Percentiles rank a stretch among this genome's conserved stretches.
Evolutionary conservation across 2,797 vertebrate genomes (phyloP).

Genomic region (Sebastes baramenuke): DNA sequence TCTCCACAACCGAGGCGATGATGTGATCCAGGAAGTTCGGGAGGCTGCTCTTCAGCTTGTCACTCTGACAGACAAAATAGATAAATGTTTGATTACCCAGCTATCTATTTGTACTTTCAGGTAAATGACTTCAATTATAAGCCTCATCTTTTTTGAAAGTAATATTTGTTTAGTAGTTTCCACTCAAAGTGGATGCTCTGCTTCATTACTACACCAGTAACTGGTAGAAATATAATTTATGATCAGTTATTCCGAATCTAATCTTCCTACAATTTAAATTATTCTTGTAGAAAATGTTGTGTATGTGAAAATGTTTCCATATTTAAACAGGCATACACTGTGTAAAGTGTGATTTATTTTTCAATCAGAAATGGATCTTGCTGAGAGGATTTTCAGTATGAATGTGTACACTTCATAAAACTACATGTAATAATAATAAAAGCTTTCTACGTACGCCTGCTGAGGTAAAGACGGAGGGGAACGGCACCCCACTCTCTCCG

Average conservation of each 20-base stretch:
- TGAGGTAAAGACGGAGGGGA: conserved; percentile 94
- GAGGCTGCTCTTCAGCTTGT: conserved; percentile 93
- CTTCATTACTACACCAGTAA: neutral
- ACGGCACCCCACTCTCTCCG: conserved; percentile 91
- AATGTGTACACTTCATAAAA: neutral
- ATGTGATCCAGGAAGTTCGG: conserved; percentile 99
- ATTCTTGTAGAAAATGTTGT: neutral
- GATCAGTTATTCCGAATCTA: neutral
- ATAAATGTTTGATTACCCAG: neutral
- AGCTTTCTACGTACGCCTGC: conserved; percentile 83
- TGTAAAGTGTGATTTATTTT: neutral
- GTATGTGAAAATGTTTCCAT: neutral
- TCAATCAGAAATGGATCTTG: neutral
- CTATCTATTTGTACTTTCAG: neutral
- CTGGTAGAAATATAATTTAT: neutral
- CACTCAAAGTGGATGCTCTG: neutral
- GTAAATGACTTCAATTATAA: neutral
- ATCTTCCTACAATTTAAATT: neutral
- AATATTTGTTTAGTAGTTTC: neutral
- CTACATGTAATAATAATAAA: neutral
- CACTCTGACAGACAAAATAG: conserved; percentile 78
- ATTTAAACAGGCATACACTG: neutral
- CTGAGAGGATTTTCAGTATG: neutral
- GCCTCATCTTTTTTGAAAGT: neutral
- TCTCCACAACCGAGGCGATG: conserved; percentile 98